phyloP scores from a whole-genome alignment of 2,797 vertebrate species.

The Neopelma chrysocephalum region DNA sequence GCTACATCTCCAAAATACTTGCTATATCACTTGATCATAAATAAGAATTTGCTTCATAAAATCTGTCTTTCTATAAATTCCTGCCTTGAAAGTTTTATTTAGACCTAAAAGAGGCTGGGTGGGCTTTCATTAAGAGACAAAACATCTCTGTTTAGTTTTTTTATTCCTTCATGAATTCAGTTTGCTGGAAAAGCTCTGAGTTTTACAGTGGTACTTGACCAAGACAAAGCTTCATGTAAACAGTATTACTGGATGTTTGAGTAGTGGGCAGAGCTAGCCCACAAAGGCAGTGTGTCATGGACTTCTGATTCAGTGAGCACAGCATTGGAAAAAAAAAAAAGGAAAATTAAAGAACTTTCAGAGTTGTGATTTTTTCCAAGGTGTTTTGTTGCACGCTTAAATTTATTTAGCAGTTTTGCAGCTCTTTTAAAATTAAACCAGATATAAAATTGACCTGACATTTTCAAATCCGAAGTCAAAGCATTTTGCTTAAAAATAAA shows the following conservation, averaged over 20 bases:
- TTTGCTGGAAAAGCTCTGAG: slow-evolving; percentile 4
- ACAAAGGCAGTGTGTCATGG: not conserved
- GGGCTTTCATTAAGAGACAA: not conserved
- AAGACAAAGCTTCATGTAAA: not conserved
- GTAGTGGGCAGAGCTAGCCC: not conserved
- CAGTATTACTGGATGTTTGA: not conserved
- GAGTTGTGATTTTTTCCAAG: not conserved
- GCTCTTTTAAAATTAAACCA: not conserved
- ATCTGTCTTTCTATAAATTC: not conserved
- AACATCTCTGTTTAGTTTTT: slow-evolving; percentile 11
- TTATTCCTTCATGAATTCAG: not conserved
- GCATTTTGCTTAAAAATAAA: not conserved
- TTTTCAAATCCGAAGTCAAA: not conserved
- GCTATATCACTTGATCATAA: not conserved
- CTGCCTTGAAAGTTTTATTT: not conserved
- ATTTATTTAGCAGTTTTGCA: not conserved
- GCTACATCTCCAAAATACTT: not conserved
- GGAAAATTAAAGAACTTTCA: not conserved
- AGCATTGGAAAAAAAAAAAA: not conserved
- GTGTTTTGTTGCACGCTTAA: not conserved
- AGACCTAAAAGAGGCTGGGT: not conserved
- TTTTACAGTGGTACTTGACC: not conserved
- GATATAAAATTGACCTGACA: not conserved
- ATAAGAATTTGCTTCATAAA: not conserved
- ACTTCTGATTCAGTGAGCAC: not conserved